These are phyloP conservation scores for Trachelipus rathkii DNA, from an alignment of 1,140 invertebrate species.

Conservation along the genomic window DNA sequence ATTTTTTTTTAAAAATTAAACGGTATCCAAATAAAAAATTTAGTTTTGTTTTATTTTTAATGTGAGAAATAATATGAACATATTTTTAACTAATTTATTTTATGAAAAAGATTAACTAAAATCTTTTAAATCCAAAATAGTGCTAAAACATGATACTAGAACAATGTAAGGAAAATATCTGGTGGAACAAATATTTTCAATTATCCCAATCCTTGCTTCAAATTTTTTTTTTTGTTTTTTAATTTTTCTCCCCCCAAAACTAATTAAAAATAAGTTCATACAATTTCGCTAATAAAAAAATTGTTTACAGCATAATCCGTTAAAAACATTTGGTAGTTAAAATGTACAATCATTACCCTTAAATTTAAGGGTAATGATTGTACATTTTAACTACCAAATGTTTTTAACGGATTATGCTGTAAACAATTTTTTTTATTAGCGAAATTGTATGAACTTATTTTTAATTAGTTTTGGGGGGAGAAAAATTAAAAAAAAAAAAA, in stretches of 20 bases:
- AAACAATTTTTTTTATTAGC: not conserved
- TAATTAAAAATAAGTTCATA: constrained; percentile 10
- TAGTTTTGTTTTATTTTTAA: not conserved
- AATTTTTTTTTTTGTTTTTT: not conserved
- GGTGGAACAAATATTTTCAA: not conserved
- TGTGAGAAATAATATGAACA: not conserved
- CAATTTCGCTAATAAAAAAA: not conserved
- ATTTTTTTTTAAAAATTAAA: not conserved
- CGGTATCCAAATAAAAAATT: not conserved
- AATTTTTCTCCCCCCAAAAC: not conserved
- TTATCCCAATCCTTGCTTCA: not conserved
- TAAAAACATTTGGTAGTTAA: not conserved
- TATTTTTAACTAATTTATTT: not conserved
- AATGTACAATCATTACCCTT: constrained; percentile 6
- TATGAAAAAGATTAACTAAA: not conserved
- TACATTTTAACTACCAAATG: not conserved
- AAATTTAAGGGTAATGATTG: constrained; percentile 6
- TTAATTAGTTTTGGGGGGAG: not conserved
- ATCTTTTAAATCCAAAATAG: not conserved
- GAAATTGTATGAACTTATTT: not conserved
- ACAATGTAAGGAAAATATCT: not conserved
- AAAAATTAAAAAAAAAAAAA: not conserved
- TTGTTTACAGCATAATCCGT: not conserved
- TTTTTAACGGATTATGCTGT: not conserved
- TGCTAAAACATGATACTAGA: not conserved